A percentile compares a stretch with the other conserved stretches of the same genome.
Evolutionary conservation across 2,888 invertebrate genomes (phyloP).

Genomic region (Eupithecia subfuscata): DNA sequence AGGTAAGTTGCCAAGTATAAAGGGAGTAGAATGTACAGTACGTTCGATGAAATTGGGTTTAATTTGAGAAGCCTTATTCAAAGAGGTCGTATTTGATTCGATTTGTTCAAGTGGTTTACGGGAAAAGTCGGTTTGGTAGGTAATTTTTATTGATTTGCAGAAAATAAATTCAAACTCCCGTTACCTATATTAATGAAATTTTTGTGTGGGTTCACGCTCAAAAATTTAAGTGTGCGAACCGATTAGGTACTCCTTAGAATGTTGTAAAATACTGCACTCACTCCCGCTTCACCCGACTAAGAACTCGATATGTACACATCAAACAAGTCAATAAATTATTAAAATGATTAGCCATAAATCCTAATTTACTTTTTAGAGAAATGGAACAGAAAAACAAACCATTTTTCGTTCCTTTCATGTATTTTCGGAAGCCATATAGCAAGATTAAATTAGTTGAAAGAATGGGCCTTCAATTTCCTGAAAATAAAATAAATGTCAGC

Average conservation of each 20-base stretch:
- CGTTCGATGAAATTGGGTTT: not conserved
- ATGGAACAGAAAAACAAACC: not conserved
- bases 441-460: conserved; percentile 14
- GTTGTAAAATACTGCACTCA: not conserved
- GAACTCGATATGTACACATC: too few species aligned
- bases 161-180: not conserved
- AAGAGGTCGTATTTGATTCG: conserved; percentile 1
- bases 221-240: not conserved
- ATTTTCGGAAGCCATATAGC: conserved; percentile 4
- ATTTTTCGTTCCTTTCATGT: conserved; percentile 7
- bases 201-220: not conserved
- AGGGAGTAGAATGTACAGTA: not conserved
- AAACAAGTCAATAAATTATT: too few species aligned
- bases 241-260: not conserved
- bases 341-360: too few species aligned
- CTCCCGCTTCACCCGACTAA: not conserved
- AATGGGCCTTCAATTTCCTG: conserved; percentile 14
- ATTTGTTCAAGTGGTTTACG: conserved; percentile 1
- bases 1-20: not conserved
- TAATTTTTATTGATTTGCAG: not conserved
- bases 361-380: not conserved
- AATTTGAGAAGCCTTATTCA: not conserved
- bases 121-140: not conserved
- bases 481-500: conserved; percentile 13
- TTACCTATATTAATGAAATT: not conserved